Conservation (phyloP, 2,113 vertebrate species). For the Lanius collurio region DNA sequence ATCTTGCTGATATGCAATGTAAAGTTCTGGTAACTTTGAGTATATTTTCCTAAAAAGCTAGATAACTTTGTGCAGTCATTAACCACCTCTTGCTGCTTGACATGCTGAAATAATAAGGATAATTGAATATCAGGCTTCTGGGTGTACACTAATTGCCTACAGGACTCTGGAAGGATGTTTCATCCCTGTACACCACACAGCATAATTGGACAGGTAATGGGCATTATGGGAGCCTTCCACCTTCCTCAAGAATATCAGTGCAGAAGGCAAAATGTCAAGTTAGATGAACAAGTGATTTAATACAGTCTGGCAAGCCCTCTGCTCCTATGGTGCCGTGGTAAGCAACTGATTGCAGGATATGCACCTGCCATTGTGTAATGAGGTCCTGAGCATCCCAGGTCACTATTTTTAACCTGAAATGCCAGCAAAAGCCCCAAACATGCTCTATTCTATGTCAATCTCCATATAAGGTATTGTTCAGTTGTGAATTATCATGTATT, state of each 20-base stretch:
- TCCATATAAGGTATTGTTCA: not conserved
- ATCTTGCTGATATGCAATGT: not conserved
- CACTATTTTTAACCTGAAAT: conserved; percentile 33
- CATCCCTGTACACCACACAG: not conserved
- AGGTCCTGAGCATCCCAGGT: not conserved
- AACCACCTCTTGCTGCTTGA: conserved; percentile 11
- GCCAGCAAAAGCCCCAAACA: not conserved
- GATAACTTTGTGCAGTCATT: conserved; percentile 7
- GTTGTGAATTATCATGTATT: not conserved
- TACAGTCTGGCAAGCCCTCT: not conserved
- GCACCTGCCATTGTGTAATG: not conserved
- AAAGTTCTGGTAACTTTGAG: not conserved
- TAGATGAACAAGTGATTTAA: conserved; percentile 27
- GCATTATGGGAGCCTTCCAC: conserved; percentile 24
- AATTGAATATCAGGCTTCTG: conserved; percentile 24
- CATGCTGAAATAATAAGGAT: conserved; percentile 27
- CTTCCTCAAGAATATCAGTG: conserved; percentile 3
- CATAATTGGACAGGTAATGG: not conserved
- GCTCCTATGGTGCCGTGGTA: not conserved
- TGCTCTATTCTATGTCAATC: not conserved
- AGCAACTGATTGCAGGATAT: not conserved
- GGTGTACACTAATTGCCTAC: conserved; percentile 16
- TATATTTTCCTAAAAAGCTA: not conserved
- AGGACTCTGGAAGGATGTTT: conserved; percentile 17
- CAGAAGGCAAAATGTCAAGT: conserved; percentile 32